A percentile compares a stretch with the other conserved stretches of the same genome.
phyloP scores from a whole-genome alignment of 2,113 vertebrate genomes.

The Ursus arctos region DNA sequence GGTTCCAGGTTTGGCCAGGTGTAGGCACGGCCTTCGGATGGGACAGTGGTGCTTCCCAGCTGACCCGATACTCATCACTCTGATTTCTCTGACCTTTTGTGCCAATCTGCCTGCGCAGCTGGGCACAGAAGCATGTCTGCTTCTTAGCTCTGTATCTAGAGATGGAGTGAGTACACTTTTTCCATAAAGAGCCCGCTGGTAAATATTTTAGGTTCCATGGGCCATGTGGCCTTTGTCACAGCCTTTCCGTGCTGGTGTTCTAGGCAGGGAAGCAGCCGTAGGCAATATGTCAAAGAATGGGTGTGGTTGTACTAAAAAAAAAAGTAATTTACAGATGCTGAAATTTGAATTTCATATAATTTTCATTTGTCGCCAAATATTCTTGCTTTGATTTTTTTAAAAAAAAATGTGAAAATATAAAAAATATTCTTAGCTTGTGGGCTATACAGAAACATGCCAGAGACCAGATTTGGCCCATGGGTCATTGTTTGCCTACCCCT shows the following conservation, averaged over 20 bases:
- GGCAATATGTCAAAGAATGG: too few relatives aligned
- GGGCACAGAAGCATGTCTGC: background rate
- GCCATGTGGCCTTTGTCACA: background rate
- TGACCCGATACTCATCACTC: background rate
- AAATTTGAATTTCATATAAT: slow-evolving; percentile 11
- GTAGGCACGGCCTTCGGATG: background rate
- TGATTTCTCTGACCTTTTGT: background rate
- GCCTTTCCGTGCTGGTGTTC: background rate
- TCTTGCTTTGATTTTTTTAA: background rate
- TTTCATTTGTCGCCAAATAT: slow-evolving; percentile 48
- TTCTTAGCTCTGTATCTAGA: background rate
- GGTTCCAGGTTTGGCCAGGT: slow-evolving; percentile 19
- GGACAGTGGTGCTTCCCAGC: background rate
- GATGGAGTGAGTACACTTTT: background rate
- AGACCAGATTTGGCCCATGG: background rate
- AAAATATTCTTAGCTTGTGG: background rate
- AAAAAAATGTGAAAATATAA: background rate
- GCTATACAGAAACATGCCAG: background rate
- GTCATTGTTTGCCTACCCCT: background rate
- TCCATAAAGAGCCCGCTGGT: background rate
- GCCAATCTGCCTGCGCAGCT: background rate
- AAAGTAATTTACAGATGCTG: background rate
- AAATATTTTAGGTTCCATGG: background rate
- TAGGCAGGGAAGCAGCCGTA: background rate
- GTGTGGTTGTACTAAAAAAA: background rate